Conservation (phyloP, 2,113 vertebrate species). For the Zingel zingel region DNA sequence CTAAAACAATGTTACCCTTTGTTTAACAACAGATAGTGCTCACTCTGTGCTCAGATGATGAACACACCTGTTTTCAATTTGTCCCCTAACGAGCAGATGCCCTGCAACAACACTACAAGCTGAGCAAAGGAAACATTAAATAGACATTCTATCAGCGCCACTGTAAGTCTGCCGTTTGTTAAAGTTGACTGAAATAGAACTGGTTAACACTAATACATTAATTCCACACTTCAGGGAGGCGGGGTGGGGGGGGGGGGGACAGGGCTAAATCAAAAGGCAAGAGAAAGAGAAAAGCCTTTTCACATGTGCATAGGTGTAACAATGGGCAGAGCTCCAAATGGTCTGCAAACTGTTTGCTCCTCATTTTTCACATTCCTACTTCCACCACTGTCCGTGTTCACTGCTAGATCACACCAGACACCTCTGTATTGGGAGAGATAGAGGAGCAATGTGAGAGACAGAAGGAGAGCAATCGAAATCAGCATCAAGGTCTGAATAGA, state of each 20-base stretch:
- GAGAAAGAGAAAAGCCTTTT: neutral
- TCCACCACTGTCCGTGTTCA: slow-evolving; percentile 3
- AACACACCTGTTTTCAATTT: slow-evolving; percentile 40
- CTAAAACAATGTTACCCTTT: neutral
- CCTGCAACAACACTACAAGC: neutral
- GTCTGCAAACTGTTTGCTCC: slow-evolving; percentile 32
- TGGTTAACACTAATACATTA: neutral
- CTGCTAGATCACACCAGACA: neutral
- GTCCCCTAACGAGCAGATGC: slow-evolving; percentile 13
- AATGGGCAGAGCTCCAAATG: slow-evolving; percentile 32
- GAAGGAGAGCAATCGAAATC: neutral
- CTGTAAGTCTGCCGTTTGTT: neutral
- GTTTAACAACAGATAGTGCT: neutral
- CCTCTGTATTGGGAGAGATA: slow-evolving; percentile 4
- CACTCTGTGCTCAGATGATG: neutral
- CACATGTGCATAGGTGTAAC: slow-evolving; percentile 54
- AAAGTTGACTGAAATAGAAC: neutral
- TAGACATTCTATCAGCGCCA: neutral
- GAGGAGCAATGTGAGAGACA: neutral
- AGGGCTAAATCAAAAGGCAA: neutral
- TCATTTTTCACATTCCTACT: slow-evolving; percentile 40
- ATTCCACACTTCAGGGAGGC: neutral
- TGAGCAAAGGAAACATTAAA: slow-evolving; percentile 4
- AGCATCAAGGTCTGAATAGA: neutral
- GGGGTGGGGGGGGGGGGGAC: too few species aligned